Percentiles rank a stretch among this genome's conserved stretches.
Evolutionary conservation across 2,113 vertebrate genomes (phyloP).

Genomic region (Micromys minutus): DNA sequence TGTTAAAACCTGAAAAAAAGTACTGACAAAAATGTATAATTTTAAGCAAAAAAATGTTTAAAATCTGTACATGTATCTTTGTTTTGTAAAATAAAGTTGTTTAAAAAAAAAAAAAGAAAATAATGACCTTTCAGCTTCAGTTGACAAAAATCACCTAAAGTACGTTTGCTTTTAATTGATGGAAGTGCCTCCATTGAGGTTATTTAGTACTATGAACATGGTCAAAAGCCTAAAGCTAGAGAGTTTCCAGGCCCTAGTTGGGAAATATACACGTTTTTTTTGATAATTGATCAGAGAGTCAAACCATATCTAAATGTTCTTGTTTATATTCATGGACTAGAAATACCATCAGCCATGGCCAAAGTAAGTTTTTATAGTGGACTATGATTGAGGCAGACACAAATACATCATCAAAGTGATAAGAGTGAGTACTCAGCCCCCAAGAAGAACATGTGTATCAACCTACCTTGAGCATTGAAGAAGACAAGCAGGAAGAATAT

Average conservation of each 20-base stretch:
- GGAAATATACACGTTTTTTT: not conserved
- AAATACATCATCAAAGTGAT: not conserved
- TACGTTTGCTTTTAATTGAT: conserved; percentile 24
- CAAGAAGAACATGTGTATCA: not conserved
- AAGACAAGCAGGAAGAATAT: not conserved
- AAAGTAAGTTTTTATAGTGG: not conserved
- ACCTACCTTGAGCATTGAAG: not conserved
- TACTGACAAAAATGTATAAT: too few relatives aligned
- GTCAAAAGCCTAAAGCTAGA: not conserved
- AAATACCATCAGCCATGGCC: not conserved
- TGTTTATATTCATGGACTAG: not conserved
- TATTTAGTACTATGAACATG: not conserved
- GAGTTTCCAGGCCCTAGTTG: too few relatives aligned
- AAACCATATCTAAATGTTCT: not conserved
- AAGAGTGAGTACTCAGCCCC: not conserved
- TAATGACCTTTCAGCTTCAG: not conserved
- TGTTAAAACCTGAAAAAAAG: too few relatives aligned
- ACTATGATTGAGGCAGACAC: not conserved
- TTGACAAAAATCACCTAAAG: not conserved
- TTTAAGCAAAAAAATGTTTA: too few relatives aligned
- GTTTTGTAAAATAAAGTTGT: too few relatives aligned
- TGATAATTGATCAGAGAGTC: not conserved
- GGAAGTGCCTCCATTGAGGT: not conserved
- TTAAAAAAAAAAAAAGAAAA: too few relatives aligned
- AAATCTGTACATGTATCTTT: too few relatives aligned